Percentiles rank a stretch among this genome's conserved stretches.
phyloP scores from a whole-genome alignment of 2,113 vertebrate genomes.

The Hemibagrus wyckioides region DNA sequence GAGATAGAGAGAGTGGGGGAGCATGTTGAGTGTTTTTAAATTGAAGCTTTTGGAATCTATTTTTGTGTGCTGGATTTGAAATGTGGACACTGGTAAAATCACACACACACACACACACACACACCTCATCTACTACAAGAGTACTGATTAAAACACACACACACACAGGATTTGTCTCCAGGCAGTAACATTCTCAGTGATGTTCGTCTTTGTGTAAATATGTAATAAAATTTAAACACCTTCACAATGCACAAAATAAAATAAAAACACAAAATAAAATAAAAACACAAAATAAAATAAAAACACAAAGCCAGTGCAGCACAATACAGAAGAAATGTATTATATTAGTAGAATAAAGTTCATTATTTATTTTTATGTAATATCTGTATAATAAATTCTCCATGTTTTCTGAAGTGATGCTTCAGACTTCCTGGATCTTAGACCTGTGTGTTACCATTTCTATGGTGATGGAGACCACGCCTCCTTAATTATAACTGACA shows the following conservation, averaged over 20 bases:
- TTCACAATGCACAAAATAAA: not conserved
- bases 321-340: not conserved
- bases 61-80: not conserved
- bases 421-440: not conserved
- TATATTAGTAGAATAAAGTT: not conserved
- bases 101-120: not conserved
- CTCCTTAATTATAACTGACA: not conserved
- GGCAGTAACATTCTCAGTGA: too few relatives aligned
- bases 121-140: too few relatives aligned
- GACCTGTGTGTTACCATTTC: not conserved
- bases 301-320: not conserved
- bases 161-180: too few relatives aligned
- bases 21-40: slow-evolving; percentile 3
- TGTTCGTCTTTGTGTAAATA: slow-evolving; percentile 10
- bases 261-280: not conserved
- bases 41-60: not conserved
- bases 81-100: not conserved
- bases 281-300: not conserved
- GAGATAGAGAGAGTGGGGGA: not conserved
- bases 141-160: not conserved
- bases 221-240: not conserved
- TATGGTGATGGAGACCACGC: not conserved
- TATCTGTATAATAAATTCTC: not conserved
- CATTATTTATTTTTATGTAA: not conserved
- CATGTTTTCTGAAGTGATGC: not conserved